Base-by-base conservation (phyloP, 1,140 invertebrate genomes). In the Halotydeus destructor region DNA sequence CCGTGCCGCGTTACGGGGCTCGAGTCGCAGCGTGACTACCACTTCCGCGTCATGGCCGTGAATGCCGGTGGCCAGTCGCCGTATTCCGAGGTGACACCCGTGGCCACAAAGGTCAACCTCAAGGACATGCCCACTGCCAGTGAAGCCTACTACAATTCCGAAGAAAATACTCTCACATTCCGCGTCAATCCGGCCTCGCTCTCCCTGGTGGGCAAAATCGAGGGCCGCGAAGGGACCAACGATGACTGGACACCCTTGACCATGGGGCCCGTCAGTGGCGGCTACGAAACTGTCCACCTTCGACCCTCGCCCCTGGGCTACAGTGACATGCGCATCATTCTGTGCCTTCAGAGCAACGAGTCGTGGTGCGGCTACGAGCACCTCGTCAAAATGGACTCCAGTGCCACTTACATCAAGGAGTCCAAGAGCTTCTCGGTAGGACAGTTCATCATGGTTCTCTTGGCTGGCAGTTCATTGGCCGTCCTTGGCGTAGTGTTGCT, bases 1-100 rank as follows among this genome's bases (percentile, higher is more conserved):
- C 82, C 82, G 1, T 91, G 85, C 57, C 83, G 83, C 54, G 74
- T 89, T 0, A 76, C 74, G 0, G 49, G 47, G 14, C 45, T 54
- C 2, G 44, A 52, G 18, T 47, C 50, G 16, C 41, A 48, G 16
- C 43, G 43, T 16, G 45, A 48, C 16, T 54, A 54, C 36, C 39
- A 45, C n/a, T 54, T 54, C 36, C 50, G 50, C 38, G 46, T 54
- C 12, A 36, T 52, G 25, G 53, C 53, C n/a, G 46, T 48, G 8
- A 54, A 54, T 44, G 47, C 52, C 12, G 25, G 50, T 18, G 53
- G 53, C 18, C 47, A 49, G 27, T 51, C 49, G 38, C 43, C 34
- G 2, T 54, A 49, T 47, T 52, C 50, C 1, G 51, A 54, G 22
- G 46, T 45, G 28, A 38, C 52, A 22, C 22, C 41, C 27, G 52